Evolutionary conservation across 2,888 invertebrate species (phyloP), one percentile per base, ranked within the genome.

Genomic region (Xylota sylvarum): DNA sequence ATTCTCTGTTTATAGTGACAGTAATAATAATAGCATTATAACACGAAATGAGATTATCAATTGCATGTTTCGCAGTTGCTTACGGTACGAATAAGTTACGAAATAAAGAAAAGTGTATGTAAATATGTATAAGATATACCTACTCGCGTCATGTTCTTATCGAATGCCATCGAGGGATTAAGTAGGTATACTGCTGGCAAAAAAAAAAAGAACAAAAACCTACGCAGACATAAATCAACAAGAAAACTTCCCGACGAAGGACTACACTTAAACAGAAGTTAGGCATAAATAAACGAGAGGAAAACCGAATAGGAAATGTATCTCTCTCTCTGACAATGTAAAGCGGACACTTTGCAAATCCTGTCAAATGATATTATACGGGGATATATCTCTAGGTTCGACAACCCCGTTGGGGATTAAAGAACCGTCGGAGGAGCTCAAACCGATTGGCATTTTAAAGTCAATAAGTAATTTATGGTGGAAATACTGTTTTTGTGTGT

Each of bases 401-500:
- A 48, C 48, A 65, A 65, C 46, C 65, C 65, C 48, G n/a, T 37
- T 67, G 50, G 65, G 50, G 35, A 67, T 50, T n/a, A 9, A 23
- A 35, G 50, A 35, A 46, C 64, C 46, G 17, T 64, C 46, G 17
- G 9, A 23, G 50, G 37, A 52, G 50, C 50, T 37, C 7, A 50
- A 35, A 14, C 23, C 50, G 50, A 37, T 67, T 67, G 65, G 50
- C 65, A 50, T 67, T 67, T 37, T 46, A 50, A 35, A 67, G 65
- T 50, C 65, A 37, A 67, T 52, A 67, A 50, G 50, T 37, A 37
- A 67, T 67, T 67, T 67, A 67, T 67, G 19, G 50, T 30, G 17
- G 17, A 0, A 30, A 40, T 43, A 14, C 40, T 17, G n/a, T 9
- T 40, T 60, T n/a, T 60, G 23, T 30, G 12, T 14, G 7, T 27